Base-by-base conservation (phyloP, 1,140 invertebrate genomes). In the Pristionchus pacificus region DNA sequence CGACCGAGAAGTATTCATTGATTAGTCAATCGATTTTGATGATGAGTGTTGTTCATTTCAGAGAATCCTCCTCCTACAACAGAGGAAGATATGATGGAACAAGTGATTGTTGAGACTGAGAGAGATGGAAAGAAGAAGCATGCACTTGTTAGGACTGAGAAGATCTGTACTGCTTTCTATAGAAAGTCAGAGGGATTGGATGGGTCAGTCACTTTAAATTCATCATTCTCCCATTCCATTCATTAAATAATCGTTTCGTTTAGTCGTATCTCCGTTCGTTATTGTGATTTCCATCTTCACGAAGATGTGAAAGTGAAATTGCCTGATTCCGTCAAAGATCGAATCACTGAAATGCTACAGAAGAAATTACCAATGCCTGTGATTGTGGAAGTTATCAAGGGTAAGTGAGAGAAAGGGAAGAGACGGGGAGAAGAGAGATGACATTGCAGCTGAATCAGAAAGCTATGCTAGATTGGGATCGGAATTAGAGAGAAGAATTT, bases 201-300 rank as follows among this genome's bases (percentile, higher is more conserved):
- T 64, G 66, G 66, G 71, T 73, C 25, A 60, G 49, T 62, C 10
- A 10, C 28, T 28, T 32, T 14, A 10, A 14, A 10, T 24, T 24
- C 24, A 14, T 49, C n/a, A 29, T 70, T 70, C 29, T 2, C 13
- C 24, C 10, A 27, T 13, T 24, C 60, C 10, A 14, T 13, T 14
- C 10, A 61, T 24, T 14, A 19, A 15, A 27, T 64, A 64, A 25
- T 28, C 24, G 2, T 3, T 57, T 3, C n/a, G 32, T 70, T 70
- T 60, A 73, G 71, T 30, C 38, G 31, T 6, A 73, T 73, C n/a
- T 65, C 67, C 58, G 71, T 73, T 14, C 65, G 71, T 1, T 73
- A 62, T n/a, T 73, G 71, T 60, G 71, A 73, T 30, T 57, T 68
- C 31, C 71, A 73, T 68, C 38, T 73, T 1, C 71, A 73, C 66